Evolutionary conservation across 1,140 invertebrate genomes (phyloP).

Genomic region (Proctacanthus coquilletti): DNA sequence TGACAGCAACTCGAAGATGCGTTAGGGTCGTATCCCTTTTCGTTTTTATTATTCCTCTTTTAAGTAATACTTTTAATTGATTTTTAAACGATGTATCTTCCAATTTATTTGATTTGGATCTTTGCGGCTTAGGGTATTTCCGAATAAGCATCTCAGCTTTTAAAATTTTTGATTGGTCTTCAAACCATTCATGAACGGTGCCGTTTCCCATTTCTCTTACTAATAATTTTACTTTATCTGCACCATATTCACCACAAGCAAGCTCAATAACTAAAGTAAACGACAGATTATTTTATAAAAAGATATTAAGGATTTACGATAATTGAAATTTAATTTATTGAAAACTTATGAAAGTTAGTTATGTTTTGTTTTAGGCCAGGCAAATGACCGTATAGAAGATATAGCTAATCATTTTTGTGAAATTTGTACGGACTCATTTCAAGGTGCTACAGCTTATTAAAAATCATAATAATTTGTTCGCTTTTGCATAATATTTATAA

Average conservation of each 20-base stretch:
- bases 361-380: too few species aligned
- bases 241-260: conserved; percentile 76
- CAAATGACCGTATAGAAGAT: too few species aligned
- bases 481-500: too few species aligned
- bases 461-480: too few species aligned
- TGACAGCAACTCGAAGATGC: conserved; percentile 60
- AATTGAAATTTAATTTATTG: conserved; percentile 5
- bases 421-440: too few species aligned
- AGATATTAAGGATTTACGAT: conserved; percentile 3
- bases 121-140: conserved; percentile 34
- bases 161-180: conserved; percentile 35
- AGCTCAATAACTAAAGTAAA: conserved; percentile 69
- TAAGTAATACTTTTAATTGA: conserved; percentile 52
- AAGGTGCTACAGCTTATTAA: too few species aligned
- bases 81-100: conserved; percentile 54
- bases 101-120: conserved; percentile 25
- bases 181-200: conserved; percentile 47
- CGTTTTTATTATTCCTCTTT: conserved; percentile 51
- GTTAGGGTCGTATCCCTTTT: conserved; percentile 79
- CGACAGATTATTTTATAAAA: conserved; percentile 8
- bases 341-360: too few species aligned
- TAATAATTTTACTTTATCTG: conserved; percentile 56
- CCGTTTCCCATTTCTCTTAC: conserved; percentile 60
- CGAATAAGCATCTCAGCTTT: conserved; percentile 39
- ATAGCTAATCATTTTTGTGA: too few species aligned